phyloP scores from a whole-genome alignment of 2,888 invertebrate species.

The Mellilla xanthometata region DNA sequence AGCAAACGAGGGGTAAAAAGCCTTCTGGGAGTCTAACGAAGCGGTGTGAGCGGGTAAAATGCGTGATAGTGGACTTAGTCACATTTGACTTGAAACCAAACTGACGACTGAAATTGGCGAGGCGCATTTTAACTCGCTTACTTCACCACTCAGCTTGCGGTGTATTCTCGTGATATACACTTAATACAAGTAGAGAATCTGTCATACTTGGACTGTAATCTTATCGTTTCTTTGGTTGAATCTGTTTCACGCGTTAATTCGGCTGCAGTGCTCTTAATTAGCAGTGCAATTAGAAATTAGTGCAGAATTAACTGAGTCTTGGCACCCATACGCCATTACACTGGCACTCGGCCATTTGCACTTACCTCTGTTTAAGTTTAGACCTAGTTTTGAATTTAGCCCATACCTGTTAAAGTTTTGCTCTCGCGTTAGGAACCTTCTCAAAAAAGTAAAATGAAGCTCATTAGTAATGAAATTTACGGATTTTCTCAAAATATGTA shows the following conservation, averaged over 20 bases:
- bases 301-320: slow-evolving; percentile 62
- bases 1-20: no score
- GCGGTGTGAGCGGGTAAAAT: no score
- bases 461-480: no score
- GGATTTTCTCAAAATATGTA: no score
- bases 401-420: slow-evolving; percentile 37
- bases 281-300: slow-evolving; percentile 60
- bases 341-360: slow-evolving; percentile 64
- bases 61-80: no score
- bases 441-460: no score
- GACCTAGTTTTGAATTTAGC: slow-evolving; percentile 49
- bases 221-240: slow-evolving; percentile 5
- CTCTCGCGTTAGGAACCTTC: not conserved
- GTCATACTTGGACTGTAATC: not conserved
- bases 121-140: no score
- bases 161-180: not conserved
- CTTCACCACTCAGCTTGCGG: no score
- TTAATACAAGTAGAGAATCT: not conserved
- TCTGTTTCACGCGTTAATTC: slow-evolving; percentile 22
- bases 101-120: no score
- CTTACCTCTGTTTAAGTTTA: slow-evolving; percentile 56
- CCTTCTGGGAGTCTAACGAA: no score
- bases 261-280: slow-evolving; percentile 41
- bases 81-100: no score
- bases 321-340: slow-evolving; percentile 53